Percentiles rank a stretch among this genome's conserved stretches.
Evolutionary conservation across 2,888 invertebrate species (phyloP).

Genomic region (Dynastes grantii): DNA sequence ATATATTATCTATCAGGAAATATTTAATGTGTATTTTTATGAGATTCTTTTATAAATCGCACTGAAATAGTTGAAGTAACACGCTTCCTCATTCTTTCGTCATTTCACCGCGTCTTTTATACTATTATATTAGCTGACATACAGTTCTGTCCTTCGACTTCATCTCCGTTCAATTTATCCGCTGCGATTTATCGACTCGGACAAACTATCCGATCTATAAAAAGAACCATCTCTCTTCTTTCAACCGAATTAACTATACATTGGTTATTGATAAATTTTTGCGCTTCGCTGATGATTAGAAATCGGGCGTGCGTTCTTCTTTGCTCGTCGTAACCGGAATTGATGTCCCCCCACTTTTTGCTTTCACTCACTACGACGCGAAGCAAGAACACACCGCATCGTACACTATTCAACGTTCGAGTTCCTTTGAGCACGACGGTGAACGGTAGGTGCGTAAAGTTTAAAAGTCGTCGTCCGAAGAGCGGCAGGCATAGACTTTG

Average conservation of each 20-base stretch:
- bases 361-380: conserved; percentile 32
- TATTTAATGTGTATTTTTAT: too few relatives aligned
- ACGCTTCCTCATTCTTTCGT: too few relatives aligned
- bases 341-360: conserved; percentile 43
- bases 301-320: conserved; percentile 42
- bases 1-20: too few relatives aligned
- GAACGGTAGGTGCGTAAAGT: not conserved
- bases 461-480: conserved; percentile 6
- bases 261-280: conserved; percentile 47
- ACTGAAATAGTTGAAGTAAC: too few relatives aligned
- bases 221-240: conserved; percentile 13
- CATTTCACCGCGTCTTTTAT: too few relatives aligned
- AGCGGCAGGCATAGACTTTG: not conserved
- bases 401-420: conserved; percentile 10
- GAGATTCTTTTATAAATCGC: too few relatives aligned
- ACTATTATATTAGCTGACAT: too few relatives aligned
- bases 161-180: conserved; percentile 17
- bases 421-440: not conserved
- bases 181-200: conserved; percentile 8
- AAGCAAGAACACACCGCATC: conserved; percentile 17
- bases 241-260: conserved; percentile 22
- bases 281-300: conserved; percentile 40
- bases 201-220: not conserved
- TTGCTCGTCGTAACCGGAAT: conserved; percentile 40
- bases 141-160: not conserved